Evolutionary conservation across 1,140 invertebrate genomes (phyloP).

Genomic region (Steinernema khuongi): DNA sequence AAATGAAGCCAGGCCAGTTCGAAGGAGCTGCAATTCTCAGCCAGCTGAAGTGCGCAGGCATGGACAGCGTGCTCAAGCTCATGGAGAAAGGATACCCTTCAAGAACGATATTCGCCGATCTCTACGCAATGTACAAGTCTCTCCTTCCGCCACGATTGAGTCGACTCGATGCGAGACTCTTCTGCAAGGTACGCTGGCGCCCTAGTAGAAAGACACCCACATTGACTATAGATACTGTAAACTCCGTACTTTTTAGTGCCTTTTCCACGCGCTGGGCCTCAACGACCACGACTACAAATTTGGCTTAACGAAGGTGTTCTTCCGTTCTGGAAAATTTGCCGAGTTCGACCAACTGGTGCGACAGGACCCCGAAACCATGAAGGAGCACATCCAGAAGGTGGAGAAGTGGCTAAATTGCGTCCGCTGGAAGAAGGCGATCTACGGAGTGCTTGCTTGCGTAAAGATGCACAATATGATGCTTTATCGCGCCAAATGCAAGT

Average conservation of each 20-base stretch:
- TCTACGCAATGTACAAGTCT: constrained; percentile 82
- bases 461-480: constrained; percentile 88
- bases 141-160: constrained; percentile 78
- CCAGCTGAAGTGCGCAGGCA: constrained; percentile 86
- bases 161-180: constrained; percentile 75
- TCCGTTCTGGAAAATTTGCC: constrained; percentile 91
- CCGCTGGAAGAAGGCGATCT: constrained; percentile 83
- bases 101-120: constrained; percentile 77
- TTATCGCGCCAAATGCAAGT: constrained; percentile 70
- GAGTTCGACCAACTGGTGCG: constrained; percentile 95
- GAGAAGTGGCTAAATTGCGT: constrained; percentile 82
- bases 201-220: constrained; percentile 8
- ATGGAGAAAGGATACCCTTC: constrained; percentile 93
- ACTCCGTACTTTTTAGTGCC: constrained; percentile 71
- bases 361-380: constrained; percentile 83
- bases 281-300: constrained; percentile 91
- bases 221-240: too few relatives aligned
- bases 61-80: constrained; percentile 84
- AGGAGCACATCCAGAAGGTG: constrained; percentile 75
- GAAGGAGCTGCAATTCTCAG: constrained; percentile 83
- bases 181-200: constrained; percentile 71
- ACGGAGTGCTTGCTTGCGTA: constrained; percentile 81
- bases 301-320: constrained; percentile 91
- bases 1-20: constrained; percentile 81
- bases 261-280: constrained; percentile 86